phyloP scores from a whole-genome alignment of 1,140 invertebrate species.

The Megalonaias nervosa region DNA sequence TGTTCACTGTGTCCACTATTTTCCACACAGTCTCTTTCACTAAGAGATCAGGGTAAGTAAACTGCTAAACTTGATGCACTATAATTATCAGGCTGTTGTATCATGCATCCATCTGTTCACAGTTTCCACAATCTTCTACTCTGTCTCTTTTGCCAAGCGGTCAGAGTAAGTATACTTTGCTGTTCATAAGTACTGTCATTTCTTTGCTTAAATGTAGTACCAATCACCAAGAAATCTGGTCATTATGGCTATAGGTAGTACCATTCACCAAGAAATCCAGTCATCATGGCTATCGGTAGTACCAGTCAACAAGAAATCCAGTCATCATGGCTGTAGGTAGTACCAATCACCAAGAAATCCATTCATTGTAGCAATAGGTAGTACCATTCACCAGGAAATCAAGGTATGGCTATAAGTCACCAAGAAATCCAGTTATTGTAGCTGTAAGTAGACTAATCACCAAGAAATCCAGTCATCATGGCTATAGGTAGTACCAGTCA shows the following conservation, averaged over 20 bases:
- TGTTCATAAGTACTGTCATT: not conserved
- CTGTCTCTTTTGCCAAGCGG: conserved; percentile 80
- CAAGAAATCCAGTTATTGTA: too few species aligned
- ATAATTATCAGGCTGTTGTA: conserved; percentile 72
- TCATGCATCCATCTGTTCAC: conserved; percentile 92
- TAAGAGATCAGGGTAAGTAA: conserved; percentile 67
- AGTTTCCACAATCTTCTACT: conserved; percentile 85
- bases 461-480: not conserved
- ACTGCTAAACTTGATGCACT: conserved; percentile 7
- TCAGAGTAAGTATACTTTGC: conserved; percentile 61
- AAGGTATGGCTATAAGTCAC: too few species aligned
- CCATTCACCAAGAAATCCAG: not conserved
- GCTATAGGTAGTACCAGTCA: too few species aligned
- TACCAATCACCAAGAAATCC: too few species aligned
- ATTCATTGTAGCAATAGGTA: too few species aligned
- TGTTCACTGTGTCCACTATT: conserved; percentile 85
- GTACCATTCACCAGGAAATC: too few species aligned
- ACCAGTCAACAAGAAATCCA: too few species aligned
- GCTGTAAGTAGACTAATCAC: too few species aligned
- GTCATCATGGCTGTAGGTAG: too few species aligned
- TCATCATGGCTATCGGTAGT: not conserved
- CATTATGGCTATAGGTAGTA: not conserved
- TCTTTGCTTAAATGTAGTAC: too few species aligned
- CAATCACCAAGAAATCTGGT: not conserved
- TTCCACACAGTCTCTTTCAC: conserved; percentile 90